Evolutionary conservation across 2,797 vertebrate species (phyloP), one percentile per base, ranked within the genome.

Genomic region (Knipowitschia caucasica): DNA sequence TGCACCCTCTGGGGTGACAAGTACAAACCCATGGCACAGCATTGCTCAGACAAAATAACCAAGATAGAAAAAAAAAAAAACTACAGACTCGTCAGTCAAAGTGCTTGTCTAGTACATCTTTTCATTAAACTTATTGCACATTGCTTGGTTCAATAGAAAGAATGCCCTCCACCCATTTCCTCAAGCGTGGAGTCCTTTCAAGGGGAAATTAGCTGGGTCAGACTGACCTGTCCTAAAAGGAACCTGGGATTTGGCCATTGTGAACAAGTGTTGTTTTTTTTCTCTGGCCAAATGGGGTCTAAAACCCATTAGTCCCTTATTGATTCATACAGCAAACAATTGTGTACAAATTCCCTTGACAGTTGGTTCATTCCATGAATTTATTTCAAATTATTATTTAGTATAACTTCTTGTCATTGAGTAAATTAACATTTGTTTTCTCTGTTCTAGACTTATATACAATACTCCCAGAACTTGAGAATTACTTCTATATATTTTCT

Each of bases 1-100:
- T 50, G 67, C 38, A 71, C 64, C 86, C 81, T 90, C 89, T 87
- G 81, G 69, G 82, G 73, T 80, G 76, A 87, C 81, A 82, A 88
- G 83, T 78, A 70, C 85, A 71, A 77, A 84, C 82, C 84, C 82
- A 74, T 61, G 55, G 35, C 47, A 35, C 44, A 53, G 39, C 82
- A 76, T 77, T 80, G 71, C 83, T 72, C 26, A 35, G 33, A 44
- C 62, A 33, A 30, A 69, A 75, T n/a, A n/a, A n/a, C n/a, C n/a
- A 64, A 82, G 75, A 61, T 40, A 46, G 30, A 56, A 60, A 59
- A 1, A 25, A 50, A 69, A 7, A 42, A 57, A 17, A 8, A n/a
- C 2, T 30, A 18, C 58, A 26, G 35, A 47, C 38, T 59, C 17
- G 36, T 18, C 43, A 42, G 67, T 69, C 53, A 53, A 47, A 71